Conservation (phyloP, 2,797 vertebrate genomes). For the Silurus lanzhouensis region DNA sequence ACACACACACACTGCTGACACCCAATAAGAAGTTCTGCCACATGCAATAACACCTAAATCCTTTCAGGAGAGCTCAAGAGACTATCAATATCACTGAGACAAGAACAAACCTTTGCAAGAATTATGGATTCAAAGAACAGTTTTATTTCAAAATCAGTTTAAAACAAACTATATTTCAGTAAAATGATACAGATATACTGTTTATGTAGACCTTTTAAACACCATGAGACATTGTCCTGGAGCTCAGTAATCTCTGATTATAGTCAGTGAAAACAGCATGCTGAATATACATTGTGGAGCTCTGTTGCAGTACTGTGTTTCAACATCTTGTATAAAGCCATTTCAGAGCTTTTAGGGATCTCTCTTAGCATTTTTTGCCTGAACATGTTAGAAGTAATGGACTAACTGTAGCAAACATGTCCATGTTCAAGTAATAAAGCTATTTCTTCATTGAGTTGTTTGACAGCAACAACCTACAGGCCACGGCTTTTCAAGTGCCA, state of each 20-base stretch:
- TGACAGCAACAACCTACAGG: neutral
- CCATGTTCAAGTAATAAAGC: neutral
- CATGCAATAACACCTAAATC: slow-evolving; percentile 46
- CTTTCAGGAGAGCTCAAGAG: slow-evolving; percentile 26
- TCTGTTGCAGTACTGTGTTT: neutral
- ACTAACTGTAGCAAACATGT: neutral
- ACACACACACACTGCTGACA: slow-evolving; percentile 20
- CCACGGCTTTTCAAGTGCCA: neutral
- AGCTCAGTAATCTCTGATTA: slow-evolving; percentile 33
- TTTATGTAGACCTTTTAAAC: slow-evolving; percentile 24
- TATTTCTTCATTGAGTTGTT: neutral
- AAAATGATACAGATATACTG: slow-evolving; percentile 19
- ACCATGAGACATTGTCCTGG: slow-evolving; percentile 13
- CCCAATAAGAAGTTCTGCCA: slow-evolving; percentile 34
- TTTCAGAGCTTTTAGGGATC: slow-evolving; percentile 5
- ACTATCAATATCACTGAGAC: slow-evolving; percentile 12
- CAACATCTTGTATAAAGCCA: slow-evolving; percentile 30
- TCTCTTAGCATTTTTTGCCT: neutral
- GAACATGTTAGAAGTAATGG: neutral
- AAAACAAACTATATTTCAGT: slow-evolving; percentile 31
- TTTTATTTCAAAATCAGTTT: slow-evolving; percentile 39
- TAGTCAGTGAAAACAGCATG: slow-evolving; percentile 36
- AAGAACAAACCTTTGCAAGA: neutral
- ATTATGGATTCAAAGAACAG: slow-evolving; percentile 40
- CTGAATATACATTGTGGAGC: slow-evolving; percentile 22